Conservation (phyloP, 2,888 invertebrate species). For the Cephus sareptanus region DNA sequence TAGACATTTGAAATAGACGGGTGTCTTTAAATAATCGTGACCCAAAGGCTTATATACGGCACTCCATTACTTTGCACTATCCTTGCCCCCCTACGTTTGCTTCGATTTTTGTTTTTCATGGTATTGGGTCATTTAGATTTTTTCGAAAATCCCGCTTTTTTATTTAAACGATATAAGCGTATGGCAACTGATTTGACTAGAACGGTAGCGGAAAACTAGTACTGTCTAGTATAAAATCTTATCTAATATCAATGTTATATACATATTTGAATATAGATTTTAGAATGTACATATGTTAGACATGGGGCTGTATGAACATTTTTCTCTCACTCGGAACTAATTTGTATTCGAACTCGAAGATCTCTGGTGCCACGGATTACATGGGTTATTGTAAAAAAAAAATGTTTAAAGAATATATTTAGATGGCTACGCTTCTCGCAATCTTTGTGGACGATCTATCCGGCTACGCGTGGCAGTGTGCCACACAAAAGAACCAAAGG, state of each 20-base stretch:
- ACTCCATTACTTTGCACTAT: background rate
- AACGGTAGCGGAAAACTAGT: background rate
- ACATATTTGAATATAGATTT: background rate
- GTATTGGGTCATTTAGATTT: background rate
- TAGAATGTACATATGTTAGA: background rate
- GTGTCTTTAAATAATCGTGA: slow-evolving; percentile 65
- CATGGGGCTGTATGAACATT: background rate
- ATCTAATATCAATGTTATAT: background rate
- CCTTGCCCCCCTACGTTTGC: background rate
- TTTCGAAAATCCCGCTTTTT: background rate
- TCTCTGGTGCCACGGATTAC: background rate
- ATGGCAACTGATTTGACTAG: background rate
- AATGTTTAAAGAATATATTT: background rate
- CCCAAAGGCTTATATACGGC: slow-evolving; percentile 57
- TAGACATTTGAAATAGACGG: slow-evolving; percentile 64
- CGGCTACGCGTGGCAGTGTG: background rate
- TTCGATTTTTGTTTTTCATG: background rate
- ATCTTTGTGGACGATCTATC: background rate
- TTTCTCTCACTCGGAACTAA: background rate
- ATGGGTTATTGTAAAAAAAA: background rate
- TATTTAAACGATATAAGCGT: background rate
- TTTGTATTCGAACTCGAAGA: background rate
- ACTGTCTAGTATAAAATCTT: background rate
- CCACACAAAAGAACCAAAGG: background rate
- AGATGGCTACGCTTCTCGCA: background rate